phyloP scores from a whole-genome alignment of 1,140 invertebrate species.

The Apis florea region DNA sequence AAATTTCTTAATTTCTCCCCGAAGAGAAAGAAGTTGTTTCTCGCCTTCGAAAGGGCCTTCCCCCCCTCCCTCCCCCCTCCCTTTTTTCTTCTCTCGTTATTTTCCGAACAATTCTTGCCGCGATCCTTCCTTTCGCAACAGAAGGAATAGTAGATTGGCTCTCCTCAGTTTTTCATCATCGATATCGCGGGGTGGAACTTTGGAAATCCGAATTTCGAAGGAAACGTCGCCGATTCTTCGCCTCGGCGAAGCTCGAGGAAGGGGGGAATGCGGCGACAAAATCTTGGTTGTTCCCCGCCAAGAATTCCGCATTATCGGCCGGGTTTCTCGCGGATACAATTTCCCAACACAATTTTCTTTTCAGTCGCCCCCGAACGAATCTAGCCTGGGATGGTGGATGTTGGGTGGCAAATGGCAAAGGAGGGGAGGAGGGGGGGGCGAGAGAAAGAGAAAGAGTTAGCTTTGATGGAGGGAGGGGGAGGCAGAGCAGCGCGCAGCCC shows the following conservation, averaged over 20 bases:
- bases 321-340: conserved; percentile 73
- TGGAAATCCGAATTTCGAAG: no score
- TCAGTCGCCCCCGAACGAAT: conserved; percentile 65
- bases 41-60: background rate
- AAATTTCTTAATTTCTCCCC: background rate
- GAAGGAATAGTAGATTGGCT: no score
- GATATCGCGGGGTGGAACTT: no score
- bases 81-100: no score
- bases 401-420: conserved; percentile 68
- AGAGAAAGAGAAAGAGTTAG: conserved; percentile 47
- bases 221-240: background rate
- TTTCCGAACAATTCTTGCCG: no score
- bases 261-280: background rate
- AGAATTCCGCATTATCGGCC: conserved; percentile 65
- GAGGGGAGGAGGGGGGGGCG: conserved; percentile 32
- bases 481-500: conserved; percentile 69
- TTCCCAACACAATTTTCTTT: conserved; percentile 77
- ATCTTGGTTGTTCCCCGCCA: background rate
- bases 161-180: no score
- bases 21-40: background rate
- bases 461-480: conserved; percentile 41
- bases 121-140: no score
- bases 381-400: conserved; percentile 55
- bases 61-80: background rate
- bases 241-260: no score